Evolutionary conservation across 2,888 invertebrate genomes (phyloP).

Genomic region (Ditula angustiorana): DNA sequence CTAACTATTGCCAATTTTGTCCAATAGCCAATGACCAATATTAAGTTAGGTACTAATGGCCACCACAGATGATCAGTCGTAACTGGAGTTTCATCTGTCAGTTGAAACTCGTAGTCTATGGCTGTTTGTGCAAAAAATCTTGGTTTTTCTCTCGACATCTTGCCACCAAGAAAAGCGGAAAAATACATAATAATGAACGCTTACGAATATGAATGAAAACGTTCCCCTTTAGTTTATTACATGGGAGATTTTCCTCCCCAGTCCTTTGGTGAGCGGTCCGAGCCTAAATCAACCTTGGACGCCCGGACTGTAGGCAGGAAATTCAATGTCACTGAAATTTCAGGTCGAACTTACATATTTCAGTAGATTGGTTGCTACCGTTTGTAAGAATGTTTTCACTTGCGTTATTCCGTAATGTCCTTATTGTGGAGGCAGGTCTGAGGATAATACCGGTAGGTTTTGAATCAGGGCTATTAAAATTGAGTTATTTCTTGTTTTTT

Average conservation of each 20-base stretch:
- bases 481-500: background rate
- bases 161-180: constrained; percentile 15
- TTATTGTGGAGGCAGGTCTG: background rate
- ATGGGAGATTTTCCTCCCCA: constrained; percentile 29
- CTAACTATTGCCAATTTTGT: too few relatives aligned
- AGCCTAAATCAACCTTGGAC: background rate
- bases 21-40: too few relatives aligned
- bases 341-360: constrained; percentile 22
- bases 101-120: too few relatives aligned
- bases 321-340: background rate
- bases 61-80: too few relatives aligned
- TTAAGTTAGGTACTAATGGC: too few relatives aligned
- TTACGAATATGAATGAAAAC: constrained; percentile 30
- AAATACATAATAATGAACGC: constrained; percentile 36
- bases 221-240: constrained; percentile 38
- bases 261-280: background rate
- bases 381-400: constrained; percentile 28
- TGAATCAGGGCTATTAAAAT: background rate
- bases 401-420: constrained; percentile 26
- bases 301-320: background rate
- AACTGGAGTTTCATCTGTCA: too few relatives aligned
- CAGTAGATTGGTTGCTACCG: constrained; percentile 30
- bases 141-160: constrained; percentile 15
- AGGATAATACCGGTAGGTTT: background rate
- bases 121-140: background rate